phyloP scores from a whole-genome alignment of 1,140 invertebrate species.

The Coptotermes formosanus region DNA sequence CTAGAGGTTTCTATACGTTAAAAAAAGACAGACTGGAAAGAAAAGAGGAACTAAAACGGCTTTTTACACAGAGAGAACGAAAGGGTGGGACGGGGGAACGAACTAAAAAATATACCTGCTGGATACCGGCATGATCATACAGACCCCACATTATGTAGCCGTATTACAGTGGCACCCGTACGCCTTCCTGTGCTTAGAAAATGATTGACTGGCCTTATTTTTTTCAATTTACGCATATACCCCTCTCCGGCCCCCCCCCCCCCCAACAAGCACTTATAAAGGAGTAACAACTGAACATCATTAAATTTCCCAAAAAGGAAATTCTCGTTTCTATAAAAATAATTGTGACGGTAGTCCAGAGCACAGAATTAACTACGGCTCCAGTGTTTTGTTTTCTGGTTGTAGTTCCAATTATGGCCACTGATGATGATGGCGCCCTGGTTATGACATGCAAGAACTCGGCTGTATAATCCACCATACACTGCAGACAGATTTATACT shows the following conservation, averaged over 20 bases:
- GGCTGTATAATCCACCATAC: background rate
- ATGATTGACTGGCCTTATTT: background rate
- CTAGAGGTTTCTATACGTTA: background rate
- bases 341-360: background rate
- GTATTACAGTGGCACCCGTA: background rate
- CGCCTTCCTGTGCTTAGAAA: background rate
- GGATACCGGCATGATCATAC: background rate
- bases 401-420: background rate
- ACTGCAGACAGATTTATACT: background rate
- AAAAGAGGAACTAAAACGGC: slow-evolving; percentile 1
- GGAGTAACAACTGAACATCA: background rate
- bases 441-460: background rate
- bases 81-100: background rate
- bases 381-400: background rate
- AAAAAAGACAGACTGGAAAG: background rate
- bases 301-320: slow-evolving; percentile 9
- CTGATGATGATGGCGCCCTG: slow-evolving; percentile 4
- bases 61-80: background rate
- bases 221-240: background rate
- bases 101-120: background rate
- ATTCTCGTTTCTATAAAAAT: background rate
- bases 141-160: background rate
- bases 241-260: background rate
- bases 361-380: background rate
- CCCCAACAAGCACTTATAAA: background rate